Percentiles rank a stretch among this genome's conserved stretches.
Evolutionary conservation across 2,797 vertebrate species (phyloP).

Genomic region (Loris lydekkerianus): DNA sequence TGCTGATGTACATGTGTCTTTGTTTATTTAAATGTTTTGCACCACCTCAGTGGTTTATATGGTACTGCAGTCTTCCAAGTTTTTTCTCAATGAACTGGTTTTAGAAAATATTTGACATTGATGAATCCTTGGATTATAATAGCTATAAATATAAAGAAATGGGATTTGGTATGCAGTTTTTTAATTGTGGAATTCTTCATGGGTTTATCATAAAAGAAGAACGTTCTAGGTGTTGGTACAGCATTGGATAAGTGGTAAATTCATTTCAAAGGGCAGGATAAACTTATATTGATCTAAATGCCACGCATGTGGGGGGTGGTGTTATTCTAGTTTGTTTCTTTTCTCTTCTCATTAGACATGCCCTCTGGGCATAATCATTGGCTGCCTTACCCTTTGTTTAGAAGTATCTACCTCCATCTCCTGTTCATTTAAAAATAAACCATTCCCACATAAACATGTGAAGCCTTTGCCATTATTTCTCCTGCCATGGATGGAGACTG

Average conservation of each 20-base stretch:
- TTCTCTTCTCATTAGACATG: background rate
- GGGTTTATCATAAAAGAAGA: background rate
- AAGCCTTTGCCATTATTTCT: background rate
- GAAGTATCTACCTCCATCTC: background rate
- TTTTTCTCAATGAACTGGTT: background rate
- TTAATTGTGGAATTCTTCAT: background rate
- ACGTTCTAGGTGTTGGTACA: background rate
- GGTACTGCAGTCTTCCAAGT: background rate
- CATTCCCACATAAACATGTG: background rate
- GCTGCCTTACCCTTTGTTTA: background rate
- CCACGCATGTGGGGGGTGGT: background rate
- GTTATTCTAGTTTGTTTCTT: background rate
- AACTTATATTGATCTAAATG: background rate
- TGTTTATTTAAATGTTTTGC: conserved; percentile 11
- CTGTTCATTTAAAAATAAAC: background rate
- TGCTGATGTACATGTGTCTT: background rate
- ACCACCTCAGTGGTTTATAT: background rate
- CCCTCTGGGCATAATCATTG: background rate
- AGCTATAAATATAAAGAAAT: conserved; percentile 7
- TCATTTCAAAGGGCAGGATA: background rate
- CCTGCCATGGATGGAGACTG: background rate
- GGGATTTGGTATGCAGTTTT: background rate
- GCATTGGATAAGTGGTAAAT: background rate
- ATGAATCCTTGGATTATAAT: background rate
- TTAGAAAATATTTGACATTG: conserved; percentile 25